phyloP scores from a whole-genome alignment of 2,888 invertebrate species.

The Rhingia rostrata region DNA sequence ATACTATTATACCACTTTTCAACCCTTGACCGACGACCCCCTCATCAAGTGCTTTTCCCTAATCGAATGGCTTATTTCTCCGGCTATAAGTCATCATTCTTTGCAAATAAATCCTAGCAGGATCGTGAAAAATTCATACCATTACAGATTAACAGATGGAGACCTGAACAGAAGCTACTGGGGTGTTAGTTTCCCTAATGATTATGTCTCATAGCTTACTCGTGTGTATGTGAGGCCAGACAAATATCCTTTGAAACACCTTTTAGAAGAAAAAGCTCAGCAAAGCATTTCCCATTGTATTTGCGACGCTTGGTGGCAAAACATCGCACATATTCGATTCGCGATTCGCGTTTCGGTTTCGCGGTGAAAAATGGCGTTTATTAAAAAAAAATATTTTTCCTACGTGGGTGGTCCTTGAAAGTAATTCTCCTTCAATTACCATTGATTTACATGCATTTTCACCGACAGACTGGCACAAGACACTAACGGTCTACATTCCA shows the following conservation, averaged over 20 bases:
- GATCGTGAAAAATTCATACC: conserved; percentile 65
- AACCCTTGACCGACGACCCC: conserved; percentile 21
- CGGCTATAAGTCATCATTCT: conserved; percentile 56
- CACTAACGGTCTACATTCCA: conserved; percentile 1
- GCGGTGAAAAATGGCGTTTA: conserved; percentile 17
- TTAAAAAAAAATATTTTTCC: background rate
- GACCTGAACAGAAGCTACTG: background rate
- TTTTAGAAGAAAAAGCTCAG: conserved; percentile 34
- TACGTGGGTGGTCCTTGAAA: conserved; percentile 25
- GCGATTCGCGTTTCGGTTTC: conserved; percentile 39
- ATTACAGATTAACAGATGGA: conserved; percentile 37
- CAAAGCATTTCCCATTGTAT: conserved; percentile 40
- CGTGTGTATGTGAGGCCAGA: conserved; percentile 28
- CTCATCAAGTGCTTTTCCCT: conserved; percentile 31
- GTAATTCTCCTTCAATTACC: background rate
- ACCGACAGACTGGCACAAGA: background rate
- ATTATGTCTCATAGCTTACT: no score
- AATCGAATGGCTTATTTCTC: conserved; percentile 52
- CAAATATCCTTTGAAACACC: conserved; percentile 31
- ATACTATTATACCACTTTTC: background rate
- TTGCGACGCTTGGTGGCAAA: conserved; percentile 36
- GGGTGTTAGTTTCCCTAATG: conserved; percentile 10
- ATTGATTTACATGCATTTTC: background rate
- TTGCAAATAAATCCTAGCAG: conserved; percentile 57
- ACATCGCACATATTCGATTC: conserved; percentile 23